Conservation (phyloP, 2,888 invertebrate genomes). For the Polydrusus tereticollis region DNA sequence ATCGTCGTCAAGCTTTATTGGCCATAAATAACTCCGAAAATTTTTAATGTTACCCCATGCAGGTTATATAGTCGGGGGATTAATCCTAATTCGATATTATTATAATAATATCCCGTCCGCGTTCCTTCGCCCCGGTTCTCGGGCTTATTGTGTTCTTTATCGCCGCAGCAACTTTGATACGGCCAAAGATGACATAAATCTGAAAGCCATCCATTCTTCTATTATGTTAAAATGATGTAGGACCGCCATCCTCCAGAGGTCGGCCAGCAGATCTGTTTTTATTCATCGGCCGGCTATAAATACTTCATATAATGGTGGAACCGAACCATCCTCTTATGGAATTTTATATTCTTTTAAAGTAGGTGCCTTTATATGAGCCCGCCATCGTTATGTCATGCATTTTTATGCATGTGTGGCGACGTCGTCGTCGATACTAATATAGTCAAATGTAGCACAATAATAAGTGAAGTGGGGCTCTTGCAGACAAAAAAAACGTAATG, state of each 20-base stretch:
- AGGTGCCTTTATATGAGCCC: not conserved
- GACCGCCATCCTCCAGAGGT: constrained; percentile 57
- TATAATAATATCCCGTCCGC: constrained; percentile 56
- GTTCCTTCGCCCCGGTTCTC: constrained; percentile 50
- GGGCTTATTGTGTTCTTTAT: constrained; percentile 61
- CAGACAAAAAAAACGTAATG: too few relatives aligned
- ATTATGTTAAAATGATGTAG: constrained; percentile 67
- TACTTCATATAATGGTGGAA: constrained; percentile 59
- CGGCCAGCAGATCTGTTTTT: constrained; percentile 56
- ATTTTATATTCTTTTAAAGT: constrained; percentile 20
- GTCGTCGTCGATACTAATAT: not conserved
- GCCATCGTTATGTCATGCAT: not conserved
- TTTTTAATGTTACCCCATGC: constrained; percentile 21
- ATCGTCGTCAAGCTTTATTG: constrained; percentile 22
- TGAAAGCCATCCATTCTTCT: constrained; percentile 66
- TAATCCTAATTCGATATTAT: constrained; percentile 48
- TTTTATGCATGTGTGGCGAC: not conserved
- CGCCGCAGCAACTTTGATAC: constrained; percentile 63
- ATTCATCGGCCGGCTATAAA: constrained; percentile 60
- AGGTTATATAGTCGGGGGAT: constrained; percentile 19
- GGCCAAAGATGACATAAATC: constrained; percentile 67
- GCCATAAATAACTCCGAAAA: constrained; percentile 20
- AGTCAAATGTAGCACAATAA: too few relatives aligned
- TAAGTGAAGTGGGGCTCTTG: too few relatives aligned
- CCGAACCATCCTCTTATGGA: constrained; percentile 25